phyloP scores from a whole-genome alignment of 2,113 vertebrate genomes.

The Corythoichthys intestinalis region DNA sequence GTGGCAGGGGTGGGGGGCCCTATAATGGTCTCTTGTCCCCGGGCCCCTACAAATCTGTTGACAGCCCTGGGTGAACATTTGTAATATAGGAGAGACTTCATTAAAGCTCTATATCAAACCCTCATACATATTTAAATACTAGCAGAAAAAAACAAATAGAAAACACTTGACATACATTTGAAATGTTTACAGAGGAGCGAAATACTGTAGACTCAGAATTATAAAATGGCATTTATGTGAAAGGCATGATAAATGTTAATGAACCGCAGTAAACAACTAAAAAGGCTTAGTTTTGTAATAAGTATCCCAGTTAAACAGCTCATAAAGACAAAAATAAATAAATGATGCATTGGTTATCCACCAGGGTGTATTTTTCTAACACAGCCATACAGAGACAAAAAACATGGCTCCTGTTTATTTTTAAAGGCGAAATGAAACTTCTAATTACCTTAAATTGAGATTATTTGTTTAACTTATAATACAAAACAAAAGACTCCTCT shows the following conservation, averaged over 20 bases:
- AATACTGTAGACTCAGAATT: too few relatives aligned
- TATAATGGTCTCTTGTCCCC: too few relatives aligned
- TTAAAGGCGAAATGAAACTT: neutral
- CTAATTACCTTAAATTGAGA: neutral
- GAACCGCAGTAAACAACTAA: constrained; percentile 3
- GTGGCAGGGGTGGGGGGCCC: too few relatives aligned
- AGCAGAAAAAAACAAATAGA: too few relatives aligned
- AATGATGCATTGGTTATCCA: constrained; percentile 11
- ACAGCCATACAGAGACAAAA: neutral
- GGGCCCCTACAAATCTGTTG: too few relatives aligned
- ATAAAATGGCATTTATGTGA: neutral
- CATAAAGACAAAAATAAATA: neutral
- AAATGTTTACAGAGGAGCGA: too few relatives aligned
- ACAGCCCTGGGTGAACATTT: too few relatives aligned
- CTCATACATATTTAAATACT: too few relatives aligned
- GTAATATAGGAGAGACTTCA: too few relatives aligned
- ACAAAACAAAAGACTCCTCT: neutral
- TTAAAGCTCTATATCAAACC: too few relatives aligned
- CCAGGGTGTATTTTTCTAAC: neutral
- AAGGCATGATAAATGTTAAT: neutral
- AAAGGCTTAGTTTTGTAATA: constrained; percentile 3
- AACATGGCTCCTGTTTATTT: neutral
- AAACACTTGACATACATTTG: too few relatives aligned
- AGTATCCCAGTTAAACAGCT: neutral
- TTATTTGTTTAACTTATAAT: neutral